phyloP scores from a whole-genome alignment of 2,797 vertebrate species.

The Mus caroli region DNA sequence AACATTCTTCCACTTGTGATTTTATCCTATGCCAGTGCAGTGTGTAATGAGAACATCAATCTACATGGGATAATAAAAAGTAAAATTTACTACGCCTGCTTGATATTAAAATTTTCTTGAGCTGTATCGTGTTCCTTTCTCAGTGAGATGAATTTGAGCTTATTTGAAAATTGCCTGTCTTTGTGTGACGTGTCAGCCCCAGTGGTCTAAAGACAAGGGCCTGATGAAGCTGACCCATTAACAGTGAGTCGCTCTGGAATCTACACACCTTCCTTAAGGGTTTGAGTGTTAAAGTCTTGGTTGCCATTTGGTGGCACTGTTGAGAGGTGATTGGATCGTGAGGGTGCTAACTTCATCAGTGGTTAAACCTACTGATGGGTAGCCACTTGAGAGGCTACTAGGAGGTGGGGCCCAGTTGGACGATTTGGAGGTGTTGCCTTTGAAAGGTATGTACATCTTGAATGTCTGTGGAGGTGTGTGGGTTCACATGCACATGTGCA shows the following conservation, averaged over 20 bases:
- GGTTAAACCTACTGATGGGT: not conserved
- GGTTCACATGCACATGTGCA: not conserved
- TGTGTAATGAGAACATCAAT: conserved; percentile 82
- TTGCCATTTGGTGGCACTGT: not conserved
- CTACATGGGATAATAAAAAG: conserved; percentile 79
- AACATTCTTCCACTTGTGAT: conserved; percentile 73
- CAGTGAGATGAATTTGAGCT: conserved; percentile 58
- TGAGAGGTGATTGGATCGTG: not conserved
- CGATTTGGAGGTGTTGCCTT: not conserved
- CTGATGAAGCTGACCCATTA: not conserved
- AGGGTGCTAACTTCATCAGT: not conserved
- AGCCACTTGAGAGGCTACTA: not conserved
- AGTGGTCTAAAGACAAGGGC: not conserved
- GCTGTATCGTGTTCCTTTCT: not conserved
- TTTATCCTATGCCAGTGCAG: conserved; percentile 76
- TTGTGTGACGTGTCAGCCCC: not conserved
- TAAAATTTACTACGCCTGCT: conserved; percentile 79
- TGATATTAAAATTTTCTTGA: conserved; percentile 66
- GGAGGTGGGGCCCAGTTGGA: not conserved
- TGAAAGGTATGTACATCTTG: not conserved
- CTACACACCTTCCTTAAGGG: not conserved
- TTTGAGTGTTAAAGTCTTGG: not conserved
- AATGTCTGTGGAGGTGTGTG: not conserved
- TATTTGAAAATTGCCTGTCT: conserved; percentile 34
- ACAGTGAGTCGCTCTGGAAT: rapidly evolving